These are phyloP conservation scores for Melanaphis sacchari DNA, from an alignment of 1,140 invertebrate species.

Conservation along the genomic window DNA sequence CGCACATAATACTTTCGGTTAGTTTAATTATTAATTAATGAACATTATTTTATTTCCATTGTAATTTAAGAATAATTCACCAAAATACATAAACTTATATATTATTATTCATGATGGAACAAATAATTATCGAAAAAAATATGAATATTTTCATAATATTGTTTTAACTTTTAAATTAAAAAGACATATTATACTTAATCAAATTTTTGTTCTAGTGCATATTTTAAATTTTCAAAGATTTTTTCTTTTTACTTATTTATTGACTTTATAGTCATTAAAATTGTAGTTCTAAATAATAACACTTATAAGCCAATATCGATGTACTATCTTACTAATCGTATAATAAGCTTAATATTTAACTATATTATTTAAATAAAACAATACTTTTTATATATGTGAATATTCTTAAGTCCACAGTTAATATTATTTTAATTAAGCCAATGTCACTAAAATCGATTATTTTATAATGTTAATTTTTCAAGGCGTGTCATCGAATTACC, in stretches of 20 bases:
- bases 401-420: too few relatives aligned
- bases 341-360: background rate
- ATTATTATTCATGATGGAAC: background rate
- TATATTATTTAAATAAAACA: background rate
- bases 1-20: too few relatives aligned
- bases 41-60: background rate
- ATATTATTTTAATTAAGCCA: background rate
- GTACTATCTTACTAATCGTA: background rate
- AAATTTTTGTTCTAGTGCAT: too few relatives aligned
- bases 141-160: background rate
- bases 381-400: background rate
- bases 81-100: too few relatives aligned
- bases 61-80: too few relatives aligned
- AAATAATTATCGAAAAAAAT: background rate
- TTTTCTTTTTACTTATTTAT: background rate
- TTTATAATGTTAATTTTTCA: background rate
- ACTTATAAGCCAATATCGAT: background rate
- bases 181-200: background rate
- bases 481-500: background rate
- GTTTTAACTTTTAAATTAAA: background rate
- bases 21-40: background rate
- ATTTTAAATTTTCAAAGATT: too few relatives aligned
- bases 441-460: background rate
- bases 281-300: background rate
- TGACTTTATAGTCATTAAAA: background rate